A percentile compares a stretch with the other conserved stretches of the same genome.
phyloP scores from a whole-genome alignment of 1,140 invertebrate genomes.

The Bombus breviceps region DNA sequence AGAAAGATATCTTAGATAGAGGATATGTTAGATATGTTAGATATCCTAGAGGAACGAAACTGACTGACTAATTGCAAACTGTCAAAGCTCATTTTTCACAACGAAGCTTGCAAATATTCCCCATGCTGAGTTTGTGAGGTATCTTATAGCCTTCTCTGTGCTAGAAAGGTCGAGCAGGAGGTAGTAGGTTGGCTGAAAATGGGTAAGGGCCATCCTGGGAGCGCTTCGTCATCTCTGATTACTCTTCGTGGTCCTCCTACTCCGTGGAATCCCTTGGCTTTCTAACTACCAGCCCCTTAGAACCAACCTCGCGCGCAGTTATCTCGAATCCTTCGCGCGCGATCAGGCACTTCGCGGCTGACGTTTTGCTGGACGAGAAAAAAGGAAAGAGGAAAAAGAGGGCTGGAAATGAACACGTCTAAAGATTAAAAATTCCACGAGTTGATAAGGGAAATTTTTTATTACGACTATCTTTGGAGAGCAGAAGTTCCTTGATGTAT shows the following conservation, averaged over 20 bases:
- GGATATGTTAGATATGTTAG: neutral
- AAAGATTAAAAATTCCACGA: conserved; percentile 54
- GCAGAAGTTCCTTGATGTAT: neutral
- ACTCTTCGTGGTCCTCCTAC: conserved; percentile 62
- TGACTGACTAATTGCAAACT: conserved; percentile 38
- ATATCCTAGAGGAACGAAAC: conserved; percentile 16
- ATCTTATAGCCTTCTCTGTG: conserved; percentile 40
- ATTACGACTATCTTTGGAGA: neutral
- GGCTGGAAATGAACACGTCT: conserved; percentile 1
- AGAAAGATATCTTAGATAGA: neutral
- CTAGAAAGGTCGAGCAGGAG: neutral
- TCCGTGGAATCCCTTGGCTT: conserved; percentile 56
- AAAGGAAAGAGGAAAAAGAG: neutral
- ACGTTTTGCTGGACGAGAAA: conserved; percentile 46
- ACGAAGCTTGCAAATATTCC: conserved; percentile 34
- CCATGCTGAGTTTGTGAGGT: conserved; percentile 6
- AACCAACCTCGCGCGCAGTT: conserved; percentile 54
- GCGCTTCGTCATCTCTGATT: conserved; percentile 77
- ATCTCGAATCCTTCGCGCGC: conserved; percentile 53
- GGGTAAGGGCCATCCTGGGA: conserved; percentile 75
- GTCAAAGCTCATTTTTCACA: conserved; percentile 23
- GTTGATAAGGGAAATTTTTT: conserved; percentile 39
- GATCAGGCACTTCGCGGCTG: conserved; percentile 52
- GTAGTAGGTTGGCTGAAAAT: conserved; percentile 61
- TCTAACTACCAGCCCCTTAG: conserved; percentile 40